phyloP scores from a whole-genome alignment of 2,888 invertebrate genomes.

The Hypercompe scribonia region DNA sequence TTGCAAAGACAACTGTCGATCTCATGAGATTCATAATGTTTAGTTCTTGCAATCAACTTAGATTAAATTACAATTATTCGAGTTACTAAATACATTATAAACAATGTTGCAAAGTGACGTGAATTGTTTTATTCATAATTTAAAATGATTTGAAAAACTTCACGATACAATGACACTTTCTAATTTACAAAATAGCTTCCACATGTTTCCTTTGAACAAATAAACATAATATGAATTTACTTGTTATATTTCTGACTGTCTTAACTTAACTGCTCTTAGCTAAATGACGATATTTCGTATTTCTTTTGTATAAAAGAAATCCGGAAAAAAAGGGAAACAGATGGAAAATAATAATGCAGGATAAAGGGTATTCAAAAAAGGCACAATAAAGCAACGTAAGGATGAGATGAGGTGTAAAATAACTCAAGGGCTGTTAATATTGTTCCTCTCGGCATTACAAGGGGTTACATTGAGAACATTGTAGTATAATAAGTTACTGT shows the following conservation, averaged over 20 bases:
- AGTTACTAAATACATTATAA: background rate
- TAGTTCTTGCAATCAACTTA: too few relatives aligned
- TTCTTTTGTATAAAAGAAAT: slow-evolving; percentile 2
- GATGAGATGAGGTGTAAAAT: slow-evolving; percentile 1
- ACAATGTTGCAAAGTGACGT: background rate
- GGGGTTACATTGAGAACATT: background rate
- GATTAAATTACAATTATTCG: too few relatives aligned
- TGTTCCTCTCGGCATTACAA: background rate
- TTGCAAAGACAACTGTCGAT: too few relatives aligned
- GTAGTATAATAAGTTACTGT: background rate
- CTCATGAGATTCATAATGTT: too few relatives aligned
- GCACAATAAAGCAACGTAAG: background rate
- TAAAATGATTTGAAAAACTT: background rate
- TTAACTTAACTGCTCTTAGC: background rate
- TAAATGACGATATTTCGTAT: slow-evolving; percentile 4
- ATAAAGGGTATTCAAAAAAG: slow-evolving; percentile 2
- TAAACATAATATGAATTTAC: slow-evolving; percentile 10
- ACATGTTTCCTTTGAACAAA: background rate
- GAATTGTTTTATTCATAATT: background rate
- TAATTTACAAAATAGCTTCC: background rate
- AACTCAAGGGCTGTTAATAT: background rate
- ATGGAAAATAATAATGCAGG: slow-evolving; percentile 3
- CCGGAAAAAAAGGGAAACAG: background rate
- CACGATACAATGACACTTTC: background rate
- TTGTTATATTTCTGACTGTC: slow-evolving; percentile 1